These are phyloP conservation scores for Cryptomyrus ogoouensis DNA, from an alignment of 2,113 vertebrate species.

Conservation along the genomic window DNA sequence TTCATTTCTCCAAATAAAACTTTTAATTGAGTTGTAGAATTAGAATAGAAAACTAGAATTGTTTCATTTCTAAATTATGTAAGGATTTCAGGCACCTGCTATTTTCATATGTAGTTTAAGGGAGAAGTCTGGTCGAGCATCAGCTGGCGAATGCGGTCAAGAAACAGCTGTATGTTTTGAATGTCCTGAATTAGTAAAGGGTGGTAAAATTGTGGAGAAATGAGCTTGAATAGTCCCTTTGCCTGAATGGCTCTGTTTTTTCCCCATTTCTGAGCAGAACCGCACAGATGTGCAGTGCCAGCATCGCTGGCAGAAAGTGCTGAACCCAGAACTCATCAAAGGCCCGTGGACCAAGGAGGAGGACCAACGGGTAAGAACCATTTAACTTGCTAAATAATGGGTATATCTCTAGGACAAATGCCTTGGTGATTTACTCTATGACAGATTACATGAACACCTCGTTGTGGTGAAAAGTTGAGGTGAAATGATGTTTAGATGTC, in stretches of 20 bases:
- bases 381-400: not conserved
- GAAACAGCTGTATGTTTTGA: not conserved
- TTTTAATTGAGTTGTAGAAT: conserved; percentile 13
- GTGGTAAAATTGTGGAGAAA: not conserved
- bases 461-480: not conserved
- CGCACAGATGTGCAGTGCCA: conserved; percentile 97
- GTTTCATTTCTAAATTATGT: conserved; percentile 43
- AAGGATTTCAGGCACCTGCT: conserved; percentile 37
- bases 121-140: not conserved
- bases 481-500: not conserved
- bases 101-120: conserved; percentile 14
- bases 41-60: conserved; percentile 41
- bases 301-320: conserved; percentile 96
- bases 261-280: conserved; percentile 61
- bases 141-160: not conserved
- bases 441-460: not conserved
- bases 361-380: conserved; percentile 85
- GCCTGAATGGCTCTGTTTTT: not conserved
- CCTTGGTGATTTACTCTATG: not conserved
- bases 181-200: not conserved
- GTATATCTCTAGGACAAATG: not conserved
- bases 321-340: conserved; percentile 98
- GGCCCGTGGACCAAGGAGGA: conserved; percentile 99
- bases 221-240: not conserved
- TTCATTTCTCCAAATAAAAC: conserved; percentile 37